Evolutionary conservation across 2,888 invertebrate genomes (phyloP).

Genomic region (Eupeodes latifasciatus): DNA sequence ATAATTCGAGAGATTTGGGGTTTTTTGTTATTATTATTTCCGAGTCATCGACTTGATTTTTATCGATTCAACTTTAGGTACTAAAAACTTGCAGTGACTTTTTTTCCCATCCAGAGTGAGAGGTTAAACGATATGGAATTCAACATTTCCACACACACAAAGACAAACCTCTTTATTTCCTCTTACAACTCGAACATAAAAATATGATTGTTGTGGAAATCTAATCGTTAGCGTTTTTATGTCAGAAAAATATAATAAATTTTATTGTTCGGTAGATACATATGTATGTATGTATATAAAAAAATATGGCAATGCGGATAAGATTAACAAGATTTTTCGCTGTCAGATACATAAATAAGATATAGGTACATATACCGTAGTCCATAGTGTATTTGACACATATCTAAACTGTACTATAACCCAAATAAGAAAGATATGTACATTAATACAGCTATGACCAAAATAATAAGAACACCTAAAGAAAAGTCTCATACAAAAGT

Average conservation of each 20-base stretch:
- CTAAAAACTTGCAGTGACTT: slow-evolving; percentile 45
- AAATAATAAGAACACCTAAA: too few relatives aligned
- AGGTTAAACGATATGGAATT: slow-evolving; percentile 23
- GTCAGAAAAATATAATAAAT: slow-evolving; percentile 44
- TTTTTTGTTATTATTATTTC: slow-evolving; percentile 54
- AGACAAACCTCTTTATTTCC: too few relatives aligned
- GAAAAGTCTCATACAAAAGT: too few relatives aligned
- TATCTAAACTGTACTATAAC: not conserved
- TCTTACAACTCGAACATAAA: too few relatives aligned
- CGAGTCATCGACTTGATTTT: slow-evolving; percentile 58
- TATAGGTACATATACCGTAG: slow-evolving; percentile 1
- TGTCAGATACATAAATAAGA: slow-evolving; percentile 55
- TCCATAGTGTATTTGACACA: slow-evolving; percentile 32
- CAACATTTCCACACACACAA: slow-evolving; percentile 7
- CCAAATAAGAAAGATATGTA: slow-evolving; percentile 20
- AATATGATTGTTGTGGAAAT: slow-evolving; percentile 39
- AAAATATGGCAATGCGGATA: slow-evolving; percentile 67
- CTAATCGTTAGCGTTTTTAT: slow-evolving; percentile 65
- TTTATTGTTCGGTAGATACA: slow-evolving; percentile 32
- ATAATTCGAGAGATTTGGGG: slow-evolving; percentile 31
- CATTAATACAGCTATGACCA: too few relatives aligned
- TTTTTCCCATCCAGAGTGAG: not conserved
- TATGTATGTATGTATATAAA: too few relatives aligned
- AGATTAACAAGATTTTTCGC: slow-evolving; percentile 61
- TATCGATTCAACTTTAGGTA: slow-evolving; percentile 51